phyloP scores from a whole-genome alignment of 2,797 vertebrate species.

The Cirrhinus mrigala region DNA sequence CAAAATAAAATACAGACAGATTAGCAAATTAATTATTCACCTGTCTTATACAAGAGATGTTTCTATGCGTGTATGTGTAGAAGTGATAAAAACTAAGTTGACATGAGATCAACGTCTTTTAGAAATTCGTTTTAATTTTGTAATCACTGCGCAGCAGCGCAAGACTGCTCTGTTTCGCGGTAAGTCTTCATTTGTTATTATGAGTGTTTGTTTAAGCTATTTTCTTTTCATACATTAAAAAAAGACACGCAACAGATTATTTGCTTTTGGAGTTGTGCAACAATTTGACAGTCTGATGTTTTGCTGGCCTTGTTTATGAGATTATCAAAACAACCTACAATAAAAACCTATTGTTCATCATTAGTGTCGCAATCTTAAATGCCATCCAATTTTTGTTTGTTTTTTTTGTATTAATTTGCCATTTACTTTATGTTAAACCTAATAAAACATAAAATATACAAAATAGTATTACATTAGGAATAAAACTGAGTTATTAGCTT shows the following conservation, averaged over 20 bases:
- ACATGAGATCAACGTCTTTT: background rate
- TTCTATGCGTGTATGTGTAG: background rate
- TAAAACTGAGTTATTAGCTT: background rate
- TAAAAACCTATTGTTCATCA: background rate
- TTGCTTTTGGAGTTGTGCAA: background rate
- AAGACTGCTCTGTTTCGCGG: background rate
- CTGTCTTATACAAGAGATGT: background rate
- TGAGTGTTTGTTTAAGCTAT: background rate
- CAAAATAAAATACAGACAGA: background rate
- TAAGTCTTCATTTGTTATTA: slow-evolving; percentile 12
- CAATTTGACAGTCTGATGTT: background rate
- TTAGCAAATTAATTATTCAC: background rate
- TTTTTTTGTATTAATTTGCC: background rate
- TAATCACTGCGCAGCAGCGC: background rate
- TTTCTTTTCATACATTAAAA: background rate
- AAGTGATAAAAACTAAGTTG: background rate
- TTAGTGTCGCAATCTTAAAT: background rate
- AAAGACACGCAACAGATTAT: background rate
- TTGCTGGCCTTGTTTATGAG: background rate
- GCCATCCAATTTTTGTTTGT: background rate
- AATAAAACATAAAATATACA: background rate
- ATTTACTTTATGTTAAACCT: background rate
- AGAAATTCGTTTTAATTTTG: background rate
- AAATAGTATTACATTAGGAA: background rate
- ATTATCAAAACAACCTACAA: background rate